Evolutionary conservation across 2,888 invertebrate genomes (phyloP).

Genomic region (Scotopteryx bipunctaria): DNA sequence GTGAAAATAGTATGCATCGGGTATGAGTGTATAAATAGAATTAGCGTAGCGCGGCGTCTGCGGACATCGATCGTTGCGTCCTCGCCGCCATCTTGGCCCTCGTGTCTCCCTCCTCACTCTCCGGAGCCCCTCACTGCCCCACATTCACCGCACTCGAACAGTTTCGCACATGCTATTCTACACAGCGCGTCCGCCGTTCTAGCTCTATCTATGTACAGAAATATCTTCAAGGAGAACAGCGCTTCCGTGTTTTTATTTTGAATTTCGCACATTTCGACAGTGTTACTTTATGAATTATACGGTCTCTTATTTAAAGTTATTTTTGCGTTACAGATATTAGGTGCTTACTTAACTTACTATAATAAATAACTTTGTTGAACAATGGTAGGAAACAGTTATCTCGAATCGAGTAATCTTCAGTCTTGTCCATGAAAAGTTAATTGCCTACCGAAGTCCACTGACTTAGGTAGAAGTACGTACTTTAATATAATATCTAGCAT

Average conservation of each 20-base stretch:
- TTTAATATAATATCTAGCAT: no score
- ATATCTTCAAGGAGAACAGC: conserved; percentile 51
- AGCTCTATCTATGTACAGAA: conserved; percentile 43
- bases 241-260: conserved; percentile 41
- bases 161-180: conserved; percentile 67
- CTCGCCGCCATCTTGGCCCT: conserved; percentile 82
- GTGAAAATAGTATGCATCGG: conserved; percentile 70
- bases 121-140: conserved; percentile 77
- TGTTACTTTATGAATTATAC: conserved; percentile 8
- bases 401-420: not conserved
- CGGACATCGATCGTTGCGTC: conserved; percentile 82
- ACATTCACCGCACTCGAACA: conserved; percentile 78
- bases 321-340: conserved; percentile 11
- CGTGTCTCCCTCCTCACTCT: conserved; percentile 73
- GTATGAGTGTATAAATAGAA: conserved; percentile 74
- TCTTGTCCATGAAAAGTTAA: not conserved
- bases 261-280: conserved; percentile 21
- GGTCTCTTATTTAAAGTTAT: conserved; percentile 5
- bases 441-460: not conserved
- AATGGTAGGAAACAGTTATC: not conserved
- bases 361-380: no score
- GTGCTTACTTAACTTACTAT: not conserved
- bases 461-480: no score
- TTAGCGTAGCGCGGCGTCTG: conserved; percentile 76
- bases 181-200: conserved; percentile 33